Percentiles rank a stretch among this genome's conserved stretches.
Evolutionary conservation across 2,888 invertebrate species (phyloP).

Genomic region (Andrena bicolor): DNA sequence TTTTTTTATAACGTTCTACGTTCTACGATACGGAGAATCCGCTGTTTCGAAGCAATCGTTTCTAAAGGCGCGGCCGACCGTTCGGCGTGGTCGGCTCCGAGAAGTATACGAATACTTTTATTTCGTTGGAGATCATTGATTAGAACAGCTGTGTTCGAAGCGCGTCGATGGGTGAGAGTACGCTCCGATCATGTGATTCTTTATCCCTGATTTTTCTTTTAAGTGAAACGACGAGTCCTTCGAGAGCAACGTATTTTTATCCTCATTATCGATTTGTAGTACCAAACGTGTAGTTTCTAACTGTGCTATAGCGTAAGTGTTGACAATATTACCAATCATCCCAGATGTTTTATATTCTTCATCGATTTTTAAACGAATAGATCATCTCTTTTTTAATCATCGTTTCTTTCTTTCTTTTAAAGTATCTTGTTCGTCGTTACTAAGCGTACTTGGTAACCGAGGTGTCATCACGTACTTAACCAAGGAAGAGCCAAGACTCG

Average conservation of each 20-base stretch:
- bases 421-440: constrained; percentile 49
- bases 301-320: constrained; percentile 58
- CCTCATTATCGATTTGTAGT: constrained; percentile 54
- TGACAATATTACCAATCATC: constrained; percentile 52
- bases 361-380: constrained; percentile 23
- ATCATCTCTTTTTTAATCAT: constrained; percentile 27
- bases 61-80: background rate
- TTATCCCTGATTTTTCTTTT: constrained; percentile 21
- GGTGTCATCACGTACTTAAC: constrained; percentile 58
- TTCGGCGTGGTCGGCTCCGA: constrained; percentile 16
- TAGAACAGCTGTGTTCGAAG: constrained; percentile 12
- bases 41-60: constrained; percentile 28
- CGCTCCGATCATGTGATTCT: constrained; percentile 34
- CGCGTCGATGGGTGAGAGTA: constrained; percentile 18
- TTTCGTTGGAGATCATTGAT: constrained; percentile 30
- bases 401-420: constrained; percentile 8
- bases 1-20: constrained; percentile 30
- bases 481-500: constrained; percentile 41
- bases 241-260: constrained; percentile 45
- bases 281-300: constrained; percentile 59
- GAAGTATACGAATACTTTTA: constrained; percentile 17
- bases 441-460: constrained; percentile 53
- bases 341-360: constrained; percentile 51
- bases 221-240: constrained; percentile 40
- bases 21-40: constrained; percentile 42